Base-by-base conservation (phyloP, 1,140 invertebrate species). In the Diorhabda elongata region DNA sequence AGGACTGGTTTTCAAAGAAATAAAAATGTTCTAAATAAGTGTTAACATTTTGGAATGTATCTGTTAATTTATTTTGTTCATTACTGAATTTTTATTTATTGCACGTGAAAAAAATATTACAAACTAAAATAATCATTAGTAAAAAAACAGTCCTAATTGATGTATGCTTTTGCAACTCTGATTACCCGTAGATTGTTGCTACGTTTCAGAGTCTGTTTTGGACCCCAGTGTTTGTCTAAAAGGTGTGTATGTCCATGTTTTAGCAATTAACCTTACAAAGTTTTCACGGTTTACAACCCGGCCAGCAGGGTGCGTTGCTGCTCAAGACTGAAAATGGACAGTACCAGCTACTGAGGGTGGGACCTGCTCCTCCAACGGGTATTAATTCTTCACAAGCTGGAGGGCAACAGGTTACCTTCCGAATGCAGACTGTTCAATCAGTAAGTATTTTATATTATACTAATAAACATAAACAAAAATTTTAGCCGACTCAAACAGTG, bases 301-400 rank as follows among this genome's bases (percentile, higher is more conserved):
- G 90, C 81, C 91, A 90, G 83, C 93, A 89, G 81, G 91, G 91
- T 77, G 92, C 93, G 83, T 85, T 97, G 77, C 85, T 97, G 74
- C 84, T 98, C 77, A 96, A 97, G 85, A 97, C 95, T 79, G 95
- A 98, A 85, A 96, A 93, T 87, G 96, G 95, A 73, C 93, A 96
- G 80, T 94, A 92, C 83, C 94, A 97, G 82, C 85, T 97, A 76
- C 84, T 98, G 72, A 89, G 93, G 81, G 92, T 96, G 73, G 92
- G 92, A 69, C 90, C 91, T 66, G 87, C 89, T n/a, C 86, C 88
- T 7, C 74, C 83, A 3, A 81, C 82, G 74, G 85, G 86, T 70
- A 87, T 85, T 74, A 83, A 83, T 52, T 84, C 86, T 73, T 85
- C 86, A 71, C 84, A 85, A 77, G 76, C 81, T 61, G 74, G 71